Evolutionary conservation across 2,797 vertebrate species (phyloP), one percentile per base, ranked within the genome.

Genomic region (Amblyraja radiata): DNA sequence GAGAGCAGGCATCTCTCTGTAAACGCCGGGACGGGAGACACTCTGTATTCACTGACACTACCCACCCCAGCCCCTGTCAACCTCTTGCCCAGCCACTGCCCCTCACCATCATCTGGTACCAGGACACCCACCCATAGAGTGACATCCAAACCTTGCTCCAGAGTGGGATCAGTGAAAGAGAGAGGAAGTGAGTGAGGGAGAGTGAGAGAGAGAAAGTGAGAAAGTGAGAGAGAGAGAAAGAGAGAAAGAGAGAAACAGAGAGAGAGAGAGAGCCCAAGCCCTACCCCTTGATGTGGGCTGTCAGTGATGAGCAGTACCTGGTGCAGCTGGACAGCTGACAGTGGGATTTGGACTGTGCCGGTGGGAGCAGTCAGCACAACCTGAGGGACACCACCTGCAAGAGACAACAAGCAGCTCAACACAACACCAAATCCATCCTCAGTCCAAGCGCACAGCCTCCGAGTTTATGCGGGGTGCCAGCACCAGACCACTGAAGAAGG

Each of bases 251-350:
- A 13, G 68, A 36, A 32, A 46, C 0, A 46, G 2, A 46, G 46
- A 46, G 46, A 46, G 46, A 46, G 77, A 13, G 68, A 36, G 91
- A 46, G 46, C 46, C 71, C 71, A 13, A 68, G 13, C 65, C 65
- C 16, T 21, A 16, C 71, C 18, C 18, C 71, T 21, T 21, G 4
- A 68, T 32, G 90, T 25, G 13, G 65, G 68, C 32, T 32, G 39
- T 91, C 68, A 46, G 90, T 23, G 39, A 36, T 46, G 39, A 54
- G 39, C 71, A 28, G 68, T 97, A 99, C 99, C 98, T 99, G 98
- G 95, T 99, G 99, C 95, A 99, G 97, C 96, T 99, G 98, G 96
- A 99, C 98, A 93, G 99, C 98, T 36, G 98, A 98, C 94, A 99
- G 97, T 0, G 98, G 98, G 94, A 99, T 99, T 96, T 99, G 98